Percentiles rank a stretch among this genome's conserved stretches.
Conservation (phyloP, 1,140 invertebrate species). For the Helicorthomorpha holstii region DNA sequence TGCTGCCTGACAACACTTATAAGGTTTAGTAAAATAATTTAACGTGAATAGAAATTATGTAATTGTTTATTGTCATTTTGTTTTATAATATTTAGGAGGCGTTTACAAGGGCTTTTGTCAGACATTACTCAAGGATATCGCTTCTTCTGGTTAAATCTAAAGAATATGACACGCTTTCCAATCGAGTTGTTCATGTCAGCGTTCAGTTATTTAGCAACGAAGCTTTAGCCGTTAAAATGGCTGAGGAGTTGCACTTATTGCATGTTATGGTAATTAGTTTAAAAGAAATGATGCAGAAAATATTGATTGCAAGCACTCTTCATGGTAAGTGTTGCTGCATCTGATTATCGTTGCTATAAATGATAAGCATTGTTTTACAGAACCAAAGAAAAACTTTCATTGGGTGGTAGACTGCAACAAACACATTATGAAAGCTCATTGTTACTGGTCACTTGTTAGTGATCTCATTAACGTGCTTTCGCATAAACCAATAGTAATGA, state of each 20-base stretch:
- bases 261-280: conserved; percentile 89
- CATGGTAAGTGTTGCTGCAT: conserved; percentile 45
- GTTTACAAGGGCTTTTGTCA: conserved; percentile 80
- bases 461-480: conserved; percentile 95
- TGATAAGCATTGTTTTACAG: conserved; percentile 29
- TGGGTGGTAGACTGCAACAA: conserved; percentile 83
- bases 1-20: conserved; percentile 86
- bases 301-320: conserved; percentile 66
- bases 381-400: conserved; percentile 61
- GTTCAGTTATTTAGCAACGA: conserved; percentile 93
- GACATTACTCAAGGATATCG: conserved; percentile 87
- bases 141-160: conserved; percentile 67
- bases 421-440: conserved; percentile 89
- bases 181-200: conserved; percentile 89
- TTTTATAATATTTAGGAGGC: conserved; percentile 44
- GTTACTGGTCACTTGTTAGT: conserved; percentile 93
- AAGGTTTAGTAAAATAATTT: conserved; percentile 43
- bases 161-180: conserved; percentile 79
- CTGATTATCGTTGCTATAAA: background rate
- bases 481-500: conserved; percentile 70
- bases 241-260: conserved; percentile 68
- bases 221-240: conserved; percentile 70
- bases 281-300: conserved; percentile 82
- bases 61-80: background rate
- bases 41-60: background rate